phyloP scores from a whole-genome alignment of 2,113 vertebrate species.

The Phasianus colchicus region DNA sequence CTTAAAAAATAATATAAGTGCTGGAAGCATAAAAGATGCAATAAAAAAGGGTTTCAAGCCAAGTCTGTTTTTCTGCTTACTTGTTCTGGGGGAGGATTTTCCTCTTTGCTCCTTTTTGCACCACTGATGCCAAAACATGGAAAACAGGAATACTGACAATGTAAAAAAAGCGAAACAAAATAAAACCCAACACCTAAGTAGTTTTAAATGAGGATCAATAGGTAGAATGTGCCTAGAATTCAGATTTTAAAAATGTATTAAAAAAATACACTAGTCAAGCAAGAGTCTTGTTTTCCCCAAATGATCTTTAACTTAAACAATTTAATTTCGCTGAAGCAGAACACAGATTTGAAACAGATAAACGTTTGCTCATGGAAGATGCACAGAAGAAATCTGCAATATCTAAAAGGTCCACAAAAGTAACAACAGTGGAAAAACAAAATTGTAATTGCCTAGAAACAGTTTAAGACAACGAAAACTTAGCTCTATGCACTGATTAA shows the following conservation, averaged over 20 bases:
- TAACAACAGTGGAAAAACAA: neutral
- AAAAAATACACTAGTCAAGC: neutral
- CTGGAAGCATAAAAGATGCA: neutral
- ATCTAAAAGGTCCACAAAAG: neutral
- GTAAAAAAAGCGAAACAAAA: neutral
- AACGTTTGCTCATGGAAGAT: neutral
- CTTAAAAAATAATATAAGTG: neutral
- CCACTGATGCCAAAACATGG: neutral
- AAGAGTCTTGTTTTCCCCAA: neutral
- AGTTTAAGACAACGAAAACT: neutral
- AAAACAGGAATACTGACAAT: neutral
- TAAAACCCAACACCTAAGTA: neutral
- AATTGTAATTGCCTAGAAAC: neutral
- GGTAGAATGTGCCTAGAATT: neutral
- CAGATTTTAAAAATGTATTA: neutral
- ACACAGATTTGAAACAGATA: neutral
- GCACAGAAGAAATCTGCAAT: neutral
- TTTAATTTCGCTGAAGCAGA: neutral
- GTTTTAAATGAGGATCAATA: neutral
- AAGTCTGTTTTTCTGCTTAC: neutral
- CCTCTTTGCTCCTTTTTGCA: neutral
- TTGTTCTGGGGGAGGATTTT: neutral
- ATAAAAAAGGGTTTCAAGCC: neutral
- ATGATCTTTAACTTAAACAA: neutral
- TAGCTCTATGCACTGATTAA: neutral